These are phyloP conservation scores for Panurus biarmicus DNA, from an alignment of 2,113 vertebrate species.

Conservation along the genomic window DNA sequence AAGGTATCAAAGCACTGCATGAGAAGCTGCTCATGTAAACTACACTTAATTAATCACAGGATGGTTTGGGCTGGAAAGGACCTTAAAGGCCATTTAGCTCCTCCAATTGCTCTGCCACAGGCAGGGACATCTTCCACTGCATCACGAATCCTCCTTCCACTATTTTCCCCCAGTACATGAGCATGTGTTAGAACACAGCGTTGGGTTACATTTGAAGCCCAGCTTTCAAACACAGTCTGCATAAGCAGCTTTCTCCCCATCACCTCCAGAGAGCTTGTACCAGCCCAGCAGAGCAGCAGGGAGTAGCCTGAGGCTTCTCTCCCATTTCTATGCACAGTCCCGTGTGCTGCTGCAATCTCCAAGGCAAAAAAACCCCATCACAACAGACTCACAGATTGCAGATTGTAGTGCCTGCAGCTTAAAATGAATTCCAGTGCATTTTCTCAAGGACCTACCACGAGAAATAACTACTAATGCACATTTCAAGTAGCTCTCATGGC, in stretches of 20 bases:
- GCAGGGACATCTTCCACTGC: too few species aligned
- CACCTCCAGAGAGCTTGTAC: accelerated
- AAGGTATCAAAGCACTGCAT: background rate
- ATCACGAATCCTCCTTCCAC: too few species aligned
- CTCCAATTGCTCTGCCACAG: accelerated
- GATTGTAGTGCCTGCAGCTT: background rate
- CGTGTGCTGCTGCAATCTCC: background rate
- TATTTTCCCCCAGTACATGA: too few species aligned
- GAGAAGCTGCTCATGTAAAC: background rate
- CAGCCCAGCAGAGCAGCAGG: background rate
- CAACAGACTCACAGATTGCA: background rate
- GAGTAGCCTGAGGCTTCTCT: background rate
- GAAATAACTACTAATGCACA: background rate
- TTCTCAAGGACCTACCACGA: background rate
- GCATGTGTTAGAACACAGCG: too few species aligned
- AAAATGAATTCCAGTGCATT: background rate
- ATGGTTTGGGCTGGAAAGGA: background rate
- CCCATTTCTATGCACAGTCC: background rate
- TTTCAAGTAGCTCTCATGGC: background rate
- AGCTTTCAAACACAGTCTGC: background rate
- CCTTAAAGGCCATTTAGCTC: background rate
- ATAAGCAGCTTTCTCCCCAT: background rate
- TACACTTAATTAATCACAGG: background rate
- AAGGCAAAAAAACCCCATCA: background rate
- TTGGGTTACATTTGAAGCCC: too few species aligned